phyloP scores from a whole-genome alignment of 2,888 invertebrate species.

The Muscina levida region DNA sequence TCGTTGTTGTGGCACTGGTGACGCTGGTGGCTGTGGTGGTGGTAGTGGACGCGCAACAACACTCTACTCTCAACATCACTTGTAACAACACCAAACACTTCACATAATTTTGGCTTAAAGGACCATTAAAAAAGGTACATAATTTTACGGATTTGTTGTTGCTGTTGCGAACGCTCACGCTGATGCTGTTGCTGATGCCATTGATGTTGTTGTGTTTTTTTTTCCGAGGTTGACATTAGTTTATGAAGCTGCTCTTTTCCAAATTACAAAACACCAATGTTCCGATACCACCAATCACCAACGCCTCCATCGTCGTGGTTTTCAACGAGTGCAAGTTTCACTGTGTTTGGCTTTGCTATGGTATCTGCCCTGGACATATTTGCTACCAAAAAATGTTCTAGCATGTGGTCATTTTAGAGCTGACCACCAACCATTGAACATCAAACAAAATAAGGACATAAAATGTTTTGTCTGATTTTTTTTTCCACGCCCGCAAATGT shows the following conservation, averaged over 20 bases:
- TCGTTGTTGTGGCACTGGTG: too few species aligned
- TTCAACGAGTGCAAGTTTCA: background rate
- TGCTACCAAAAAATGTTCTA: conserved; percentile 24
- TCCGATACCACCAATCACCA: background rate
- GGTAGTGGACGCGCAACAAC: too few species aligned
- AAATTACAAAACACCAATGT: conserved; percentile 23
- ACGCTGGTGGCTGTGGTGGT: too few species aligned
- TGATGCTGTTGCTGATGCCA: conserved; percentile 22
- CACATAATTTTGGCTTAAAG: conserved; percentile 65
- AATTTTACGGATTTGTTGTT: conserved; percentile 64
- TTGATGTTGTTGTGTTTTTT: conserved; percentile 46
- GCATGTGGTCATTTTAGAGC: conserved; percentile 22
- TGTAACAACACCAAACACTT: conserved; percentile 41
- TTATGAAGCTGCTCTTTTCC: conserved; percentile 53
- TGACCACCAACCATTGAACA: conserved; percentile 32
- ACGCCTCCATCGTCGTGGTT: background rate
- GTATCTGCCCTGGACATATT: conserved; percentile 37
- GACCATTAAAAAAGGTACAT: conserved; percentile 55
- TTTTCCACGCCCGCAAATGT: too few species aligned
- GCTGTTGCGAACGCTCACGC: conserved; percentile 25
- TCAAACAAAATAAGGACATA: conserved; percentile 28
- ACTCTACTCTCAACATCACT: too few species aligned
- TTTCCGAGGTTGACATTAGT: conserved; percentile 56
- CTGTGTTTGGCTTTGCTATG: conserved; percentile 37
- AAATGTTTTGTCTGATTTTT: conserved; percentile 1